phyloP scores from a whole-genome alignment of 2,797 vertebrate species.

The Tokudaia tokunoshimensis region DNA sequence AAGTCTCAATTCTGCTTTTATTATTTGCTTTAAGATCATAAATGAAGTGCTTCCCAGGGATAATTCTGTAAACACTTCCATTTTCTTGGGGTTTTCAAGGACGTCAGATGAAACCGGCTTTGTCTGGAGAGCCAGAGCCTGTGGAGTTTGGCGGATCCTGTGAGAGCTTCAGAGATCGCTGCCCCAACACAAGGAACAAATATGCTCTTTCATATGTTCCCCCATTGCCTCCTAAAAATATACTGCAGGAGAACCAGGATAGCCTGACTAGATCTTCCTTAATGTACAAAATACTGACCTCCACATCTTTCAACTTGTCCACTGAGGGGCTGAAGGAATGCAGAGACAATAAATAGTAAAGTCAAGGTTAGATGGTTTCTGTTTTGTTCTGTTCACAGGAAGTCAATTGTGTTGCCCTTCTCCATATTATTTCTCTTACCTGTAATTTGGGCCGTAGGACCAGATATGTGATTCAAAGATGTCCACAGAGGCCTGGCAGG shows the following conservation, averaged over 20 bases:
- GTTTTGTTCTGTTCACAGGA: slow-evolving; percentile 8
- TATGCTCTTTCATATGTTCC: neutral
- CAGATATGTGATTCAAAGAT: neutral
- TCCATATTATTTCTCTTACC: neutral
- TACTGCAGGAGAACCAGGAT: neutral
- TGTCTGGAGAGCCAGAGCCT: neutral
- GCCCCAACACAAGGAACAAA: neutral
- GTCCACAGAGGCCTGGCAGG: neutral
- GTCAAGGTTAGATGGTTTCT: neutral
- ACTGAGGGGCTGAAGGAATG: neutral
- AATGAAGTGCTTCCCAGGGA: slow-evolving; percentile 31
- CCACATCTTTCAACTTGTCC: neutral
- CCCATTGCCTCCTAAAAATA: neutral
- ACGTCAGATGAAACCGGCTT: slow-evolving; percentile 17
- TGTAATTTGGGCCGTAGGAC: neutral
- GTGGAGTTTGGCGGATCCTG: neutral
- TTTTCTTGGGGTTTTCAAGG: slow-evolving; percentile 38
- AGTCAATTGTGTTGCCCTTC: neutral
- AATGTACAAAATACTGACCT: slow-evolving; percentile 20
- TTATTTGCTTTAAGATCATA: slow-evolving; percentile 56
- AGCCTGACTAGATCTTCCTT: neutral
- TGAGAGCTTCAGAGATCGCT: neutral
- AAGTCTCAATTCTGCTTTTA: slow-evolving; percentile 51
- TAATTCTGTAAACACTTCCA: slow-evolving; percentile 39
- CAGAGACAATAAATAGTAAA: slow-evolving; percentile 28